These are phyloP conservation scores for Tachuris rubrigastra DNA, from an alignment of 2,113 vertebrate genomes.

Conservation along the genomic window DNA sequence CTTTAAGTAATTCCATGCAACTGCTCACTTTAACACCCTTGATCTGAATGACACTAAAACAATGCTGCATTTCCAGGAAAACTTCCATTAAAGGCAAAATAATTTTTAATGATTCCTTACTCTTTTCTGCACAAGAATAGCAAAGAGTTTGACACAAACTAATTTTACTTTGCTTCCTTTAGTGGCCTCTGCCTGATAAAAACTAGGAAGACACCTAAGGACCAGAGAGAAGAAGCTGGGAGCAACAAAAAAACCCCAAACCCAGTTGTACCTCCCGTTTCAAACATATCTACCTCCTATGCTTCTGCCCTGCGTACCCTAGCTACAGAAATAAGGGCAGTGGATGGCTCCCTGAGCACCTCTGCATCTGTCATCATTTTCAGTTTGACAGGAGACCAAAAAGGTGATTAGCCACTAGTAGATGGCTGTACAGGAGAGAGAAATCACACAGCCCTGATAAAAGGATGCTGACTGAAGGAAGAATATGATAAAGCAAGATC, in stretches of 20 bases:
- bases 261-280: neutral
- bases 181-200: neutral
- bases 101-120: neutral
- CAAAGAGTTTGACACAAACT: neutral
- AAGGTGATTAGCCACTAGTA: neutral
- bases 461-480: neutral
- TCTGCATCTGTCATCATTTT: neutral
- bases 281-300: neutral
- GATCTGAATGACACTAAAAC: neutral
- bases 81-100: neutral
- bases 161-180: neutral
- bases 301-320: neutral
- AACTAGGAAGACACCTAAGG: neutral
- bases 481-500: neutral
- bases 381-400: neutral
- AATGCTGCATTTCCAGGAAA: neutral
- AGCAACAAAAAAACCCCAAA: neutral
- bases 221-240: neutral
- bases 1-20: neutral
- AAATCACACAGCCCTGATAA: neutral
- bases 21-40: neutral
- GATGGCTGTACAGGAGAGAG: neutral
- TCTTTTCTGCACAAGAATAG: neutral
- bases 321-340: neutral
- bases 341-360: neutral